A percentile compares a stretch with the other conserved stretches of the same genome.
Conservation (phyloP, 2,797 vertebrate genomes). For the Phrynocephalus vlangalii region DNA sequence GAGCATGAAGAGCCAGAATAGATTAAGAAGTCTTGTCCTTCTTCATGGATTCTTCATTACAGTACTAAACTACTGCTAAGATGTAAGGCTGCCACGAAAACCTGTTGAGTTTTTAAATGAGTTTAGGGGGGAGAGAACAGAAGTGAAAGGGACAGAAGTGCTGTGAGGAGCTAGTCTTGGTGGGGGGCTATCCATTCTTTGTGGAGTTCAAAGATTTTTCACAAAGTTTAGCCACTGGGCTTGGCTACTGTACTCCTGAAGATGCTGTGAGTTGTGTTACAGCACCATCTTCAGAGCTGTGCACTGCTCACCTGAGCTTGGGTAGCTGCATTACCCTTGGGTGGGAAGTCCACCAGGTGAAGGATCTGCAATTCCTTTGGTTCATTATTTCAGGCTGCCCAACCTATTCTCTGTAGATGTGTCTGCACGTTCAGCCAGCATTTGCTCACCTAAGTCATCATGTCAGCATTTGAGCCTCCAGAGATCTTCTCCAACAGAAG, state of each 20-base stretch:
- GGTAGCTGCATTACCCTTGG: constrained; percentile 3
- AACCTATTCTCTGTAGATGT: background rate
- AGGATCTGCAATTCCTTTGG: background rate
- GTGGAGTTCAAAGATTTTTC: background rate
- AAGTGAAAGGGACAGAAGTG: constrained; percentile 56
- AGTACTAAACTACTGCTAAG: background rate
- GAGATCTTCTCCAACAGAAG: background rate
- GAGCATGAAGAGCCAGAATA: no score
- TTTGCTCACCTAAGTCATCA: background rate
- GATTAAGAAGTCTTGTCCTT: background rate
- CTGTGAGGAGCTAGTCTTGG: constrained; percentile 53
- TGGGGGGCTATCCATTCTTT: constrained; percentile 47
- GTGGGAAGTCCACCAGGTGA: constrained; percentile 18
- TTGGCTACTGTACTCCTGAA: no score
- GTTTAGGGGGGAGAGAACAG: constrained; percentile 26
- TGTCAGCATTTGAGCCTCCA: background rate
- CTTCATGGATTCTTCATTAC: background rate
- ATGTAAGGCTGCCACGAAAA: constrained; percentile 65
- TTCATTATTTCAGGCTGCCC: background rate
- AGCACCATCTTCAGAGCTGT: no score
- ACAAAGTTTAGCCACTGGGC: no score
- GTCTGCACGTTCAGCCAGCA: no score
- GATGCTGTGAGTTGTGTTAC: no score
- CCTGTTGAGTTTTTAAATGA: constrained; percentile 59
- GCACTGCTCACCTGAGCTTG: no score